These are phyloP conservation scores for Endomychus coccineus DNA, from an alignment of 2,888 invertebrate species.

Conservation along the genomic window DNA sequence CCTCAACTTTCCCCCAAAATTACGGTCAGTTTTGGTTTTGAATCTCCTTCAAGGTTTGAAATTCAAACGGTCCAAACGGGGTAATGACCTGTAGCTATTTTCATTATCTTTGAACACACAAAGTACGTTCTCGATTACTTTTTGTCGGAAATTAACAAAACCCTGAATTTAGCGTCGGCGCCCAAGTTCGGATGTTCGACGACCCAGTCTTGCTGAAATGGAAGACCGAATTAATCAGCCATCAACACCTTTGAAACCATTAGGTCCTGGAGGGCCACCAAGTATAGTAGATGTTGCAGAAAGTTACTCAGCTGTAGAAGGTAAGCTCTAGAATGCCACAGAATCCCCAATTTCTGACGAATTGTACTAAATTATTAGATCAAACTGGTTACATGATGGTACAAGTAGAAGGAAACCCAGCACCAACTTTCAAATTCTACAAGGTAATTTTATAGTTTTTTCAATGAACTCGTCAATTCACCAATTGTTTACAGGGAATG, in stretches of 20 bases:
- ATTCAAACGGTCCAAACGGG: no score
- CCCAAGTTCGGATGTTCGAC: conserved; percentile 82
- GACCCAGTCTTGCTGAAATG: conserved; percentile 84
- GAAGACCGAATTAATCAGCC: conserved; percentile 87
- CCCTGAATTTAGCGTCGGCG: conserved; percentile 60
- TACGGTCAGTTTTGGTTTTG: no score
- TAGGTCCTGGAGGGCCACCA: conserved; percentile 78
- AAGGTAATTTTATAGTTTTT: conserved; percentile 46
- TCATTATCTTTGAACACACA: no score
- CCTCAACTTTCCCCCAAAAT: no score
- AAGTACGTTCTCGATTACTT: no score
- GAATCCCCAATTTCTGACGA: background rate
- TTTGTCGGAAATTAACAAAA: no score
- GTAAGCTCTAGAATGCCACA: conserved; percentile 45
- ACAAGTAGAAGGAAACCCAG: conserved; percentile 88
- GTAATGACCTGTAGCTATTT: no score
- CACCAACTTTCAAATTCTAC: conserved; percentile 92
- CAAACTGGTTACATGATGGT: conserved; percentile 89
- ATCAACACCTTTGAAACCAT: conserved; percentile 76
- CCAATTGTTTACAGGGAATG: conserved; percentile 53
- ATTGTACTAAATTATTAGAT: conserved; percentile 50
- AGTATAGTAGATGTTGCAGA: conserved; percentile 88
- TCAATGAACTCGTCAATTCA: background rate
- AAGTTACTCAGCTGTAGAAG: conserved; percentile 94
- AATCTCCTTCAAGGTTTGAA: no score